Conservation (phyloP, 2,113 vertebrate species). For the Dicrurus megarhynchus region DNA sequence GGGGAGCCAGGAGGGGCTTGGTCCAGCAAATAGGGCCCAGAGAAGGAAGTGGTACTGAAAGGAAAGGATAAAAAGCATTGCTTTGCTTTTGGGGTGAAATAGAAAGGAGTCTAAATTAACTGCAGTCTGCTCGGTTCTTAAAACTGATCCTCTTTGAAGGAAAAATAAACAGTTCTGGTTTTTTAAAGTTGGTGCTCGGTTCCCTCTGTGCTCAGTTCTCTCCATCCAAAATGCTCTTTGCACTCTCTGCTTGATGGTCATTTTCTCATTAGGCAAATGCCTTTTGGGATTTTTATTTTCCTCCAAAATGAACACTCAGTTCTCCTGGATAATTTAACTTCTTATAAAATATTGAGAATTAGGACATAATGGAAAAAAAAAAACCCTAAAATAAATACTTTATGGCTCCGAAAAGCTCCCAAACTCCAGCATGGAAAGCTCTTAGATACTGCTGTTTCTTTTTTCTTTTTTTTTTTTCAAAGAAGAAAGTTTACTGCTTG, state of each 20-base stretch:
- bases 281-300: neutral
- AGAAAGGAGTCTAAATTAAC: neutral
- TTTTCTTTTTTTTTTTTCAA: neutral
- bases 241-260: neutral
- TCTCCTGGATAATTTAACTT: slow-evolving; percentile 50
- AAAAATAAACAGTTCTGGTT: neutral
- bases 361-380: slow-evolving; percentile 20
- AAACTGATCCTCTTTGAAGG: neutral
- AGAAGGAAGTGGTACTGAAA: neutral
- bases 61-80: neutral
- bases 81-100: neutral
- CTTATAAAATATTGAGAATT: slow-evolving; percentile 63
- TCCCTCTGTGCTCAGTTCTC: neutral
- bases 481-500: neutral
- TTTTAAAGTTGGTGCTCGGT: neutral
- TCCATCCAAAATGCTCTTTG: neutral
- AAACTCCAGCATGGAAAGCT: neutral
- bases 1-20: neutral
- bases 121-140: neutral
- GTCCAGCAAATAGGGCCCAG: neutral
- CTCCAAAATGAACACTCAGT: neutral
- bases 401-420: slow-evolving; percentile 24
- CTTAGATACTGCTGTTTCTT: neutral
- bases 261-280: neutral
- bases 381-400: slow-evolving; percentile 28